Base-by-base conservation (phyloP, 2,888 invertebrate species). In the Cheilosia urbana region DNA sequence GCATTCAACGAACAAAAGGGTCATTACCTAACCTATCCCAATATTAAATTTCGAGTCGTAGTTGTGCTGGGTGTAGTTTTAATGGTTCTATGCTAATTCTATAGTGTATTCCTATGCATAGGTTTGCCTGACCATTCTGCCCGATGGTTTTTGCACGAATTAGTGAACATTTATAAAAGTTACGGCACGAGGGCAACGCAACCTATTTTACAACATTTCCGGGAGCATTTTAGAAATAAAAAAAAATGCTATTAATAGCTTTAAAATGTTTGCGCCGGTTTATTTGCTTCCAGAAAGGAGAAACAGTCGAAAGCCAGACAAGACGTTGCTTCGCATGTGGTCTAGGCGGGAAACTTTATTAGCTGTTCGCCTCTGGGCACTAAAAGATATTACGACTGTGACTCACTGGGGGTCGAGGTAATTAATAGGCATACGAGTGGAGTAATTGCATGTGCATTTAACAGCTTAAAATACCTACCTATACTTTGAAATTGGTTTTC, bases 11-110 rank as follows among this genome's bases (percentile, higher is more conserved):
- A 77, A 27, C 17, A 47, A 57, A 24, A 55, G 63, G 30, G 42
- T 17, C 63, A 27, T 9, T 34, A 34, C 27, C 47, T 21, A 63
- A 78, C 79, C 79, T 79, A 60, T 65, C 79, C 65, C 63, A 79
- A 79, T 45, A 19, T 60, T 11, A 49, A 72, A 66, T 66, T 45
- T 45, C n/a, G n/a, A 42, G 37, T 45, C 19, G 17, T 63, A 45
- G 60, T 34, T 51, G 11, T 40, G 47, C 40, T 63, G 9, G 11
- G 19, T 40, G 6, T 13, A 4, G 21, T 40, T 51, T 40, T 57
- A 27, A 37, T 24, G 27, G 5, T 15, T 27, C 4, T 30, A 30
- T 4, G 27, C 53, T n/a, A 55, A n/a, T 37, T 37, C 37, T 9
- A 19, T 0, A 9, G 30, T 30, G 7, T 6, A 34, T 30, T n/a